Evolutionary conservation across 1,140 invertebrate genomes (phyloP).

Genomic region (Eupristina koningsbergeri): DNA sequence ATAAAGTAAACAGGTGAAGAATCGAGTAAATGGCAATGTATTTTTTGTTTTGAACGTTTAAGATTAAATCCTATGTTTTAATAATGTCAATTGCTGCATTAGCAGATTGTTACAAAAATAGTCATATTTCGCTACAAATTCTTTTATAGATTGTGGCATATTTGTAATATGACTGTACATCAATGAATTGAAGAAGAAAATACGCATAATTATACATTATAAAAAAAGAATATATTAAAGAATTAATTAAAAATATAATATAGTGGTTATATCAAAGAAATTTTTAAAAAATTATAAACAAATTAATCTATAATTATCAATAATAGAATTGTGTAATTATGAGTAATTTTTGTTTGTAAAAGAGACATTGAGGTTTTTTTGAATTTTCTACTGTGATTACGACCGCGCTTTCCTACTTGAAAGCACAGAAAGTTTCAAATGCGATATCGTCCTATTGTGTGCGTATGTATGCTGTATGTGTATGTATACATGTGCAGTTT

Average conservation of each 20-base stretch:
- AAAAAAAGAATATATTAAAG: constrained; percentile 10
- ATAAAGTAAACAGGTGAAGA: neutral
- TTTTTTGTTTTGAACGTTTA: constrained; percentile 6
- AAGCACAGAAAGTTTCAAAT: constrained; percentile 18
- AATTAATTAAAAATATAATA: constrained; percentile 14
- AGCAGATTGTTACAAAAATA: neutral
- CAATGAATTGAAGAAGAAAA: neutral
- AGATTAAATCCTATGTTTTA: constrained; percentile 16
- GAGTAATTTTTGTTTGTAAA: constrained; percentile 12
- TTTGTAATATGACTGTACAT: constrained; percentile 29
- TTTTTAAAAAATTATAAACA: neutral
- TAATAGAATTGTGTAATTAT: constrained; percentile 22
- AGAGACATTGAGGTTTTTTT: constrained; percentile 7
- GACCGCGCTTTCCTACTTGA: constrained; percentile 15
- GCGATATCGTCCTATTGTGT: constrained; percentile 28
- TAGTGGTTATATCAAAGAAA: neutral
- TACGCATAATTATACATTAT: constrained; percentile 21
- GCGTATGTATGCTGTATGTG: neutral
- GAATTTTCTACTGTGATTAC: constrained; percentile 38
- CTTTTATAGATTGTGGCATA: neutral
- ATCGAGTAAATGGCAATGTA: neutral
- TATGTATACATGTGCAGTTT: constrained; percentile 9
- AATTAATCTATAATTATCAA: neutral
- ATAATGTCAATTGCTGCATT: constrained; percentile 23
- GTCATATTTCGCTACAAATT: constrained; percentile 22